Conservation (phyloP, 2,888 invertebrate genomes). For the Epistrophe eligans region DNA sequence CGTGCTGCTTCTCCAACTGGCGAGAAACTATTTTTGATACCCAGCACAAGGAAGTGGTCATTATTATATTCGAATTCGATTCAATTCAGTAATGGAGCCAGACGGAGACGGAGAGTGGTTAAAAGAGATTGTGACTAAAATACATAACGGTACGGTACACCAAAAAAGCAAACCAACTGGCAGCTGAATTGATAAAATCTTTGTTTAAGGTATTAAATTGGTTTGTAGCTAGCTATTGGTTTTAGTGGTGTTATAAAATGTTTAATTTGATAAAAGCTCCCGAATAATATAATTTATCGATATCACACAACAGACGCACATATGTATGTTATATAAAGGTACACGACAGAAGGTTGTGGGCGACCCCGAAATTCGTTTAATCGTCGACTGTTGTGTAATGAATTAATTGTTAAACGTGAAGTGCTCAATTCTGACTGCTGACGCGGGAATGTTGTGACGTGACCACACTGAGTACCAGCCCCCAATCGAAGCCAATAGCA, state of each 20-base stretch:
- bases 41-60: conserved; percentile 46
- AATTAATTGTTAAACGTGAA: conserved; percentile 28
- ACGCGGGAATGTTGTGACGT: conserved; percentile 52
- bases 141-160: conserved; percentile 18
- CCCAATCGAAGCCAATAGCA: conserved; percentile 61
- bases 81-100: conserved; percentile 40
- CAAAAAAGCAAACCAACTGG: conserved; percentile 18
- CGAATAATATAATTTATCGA: conserved; percentile 9
- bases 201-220: background rate
- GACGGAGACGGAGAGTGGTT: conserved; percentile 28
- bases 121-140: conserved; percentile 49
- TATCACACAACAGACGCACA: background rate
- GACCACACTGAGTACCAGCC: conserved; percentile 52
- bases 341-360: background rate
- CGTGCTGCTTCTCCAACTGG: conserved; percentile 47
- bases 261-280: conserved; percentile 17
- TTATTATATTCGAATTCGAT: conserved; percentile 35
- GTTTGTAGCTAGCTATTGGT: background rate
- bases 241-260: conserved; percentile 8
- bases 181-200: conserved; percentile 33
- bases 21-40: conserved; percentile 52
- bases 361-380: conserved; percentile 25
- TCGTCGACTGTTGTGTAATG: conserved; percentile 40
- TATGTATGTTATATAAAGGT: background rate
- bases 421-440: conserved; percentile 24